Percentiles rank a stretch among this genome's conserved stretches.
Evolutionary conservation across 1,140 invertebrate species (phyloP).

Genomic region (Atopsyche davidsoni): DNA sequence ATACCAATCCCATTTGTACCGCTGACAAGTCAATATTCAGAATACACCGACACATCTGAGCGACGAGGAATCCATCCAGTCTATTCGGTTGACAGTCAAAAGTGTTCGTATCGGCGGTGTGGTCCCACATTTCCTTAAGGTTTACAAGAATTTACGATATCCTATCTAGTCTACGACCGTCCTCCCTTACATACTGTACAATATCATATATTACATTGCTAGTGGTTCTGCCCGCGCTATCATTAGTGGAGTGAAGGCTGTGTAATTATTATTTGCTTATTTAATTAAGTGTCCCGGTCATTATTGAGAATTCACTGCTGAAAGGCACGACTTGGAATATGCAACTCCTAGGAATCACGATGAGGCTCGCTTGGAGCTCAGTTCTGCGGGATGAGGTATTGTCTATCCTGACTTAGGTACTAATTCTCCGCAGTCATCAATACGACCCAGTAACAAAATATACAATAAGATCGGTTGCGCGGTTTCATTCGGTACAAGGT

Average conservation of each 20-base stretch:
- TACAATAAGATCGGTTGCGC: too few relatives aligned
- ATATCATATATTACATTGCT: slow-evolving; percentile 4
- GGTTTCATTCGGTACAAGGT: too few relatives aligned
- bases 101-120: slow-evolving; percentile 5
- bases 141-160: slow-evolving; percentile 7
- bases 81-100: slow-evolving; percentile 4
- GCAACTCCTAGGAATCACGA: too few relatives aligned
- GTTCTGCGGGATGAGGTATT: too few relatives aligned
- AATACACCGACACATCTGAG: too few relatives aligned
- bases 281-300: neutral
- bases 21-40: too few relatives aligned
- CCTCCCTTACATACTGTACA: neutral
- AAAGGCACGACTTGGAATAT: neutral
- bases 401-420: too few relatives aligned
- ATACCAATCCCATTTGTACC: slow-evolving; percentile 6
- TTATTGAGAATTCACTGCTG: neutral
- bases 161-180: neutral
- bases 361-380: too few relatives aligned
- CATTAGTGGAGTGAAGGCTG: neutral
- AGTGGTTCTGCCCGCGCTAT: neutral
- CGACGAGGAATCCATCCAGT: too few relatives aligned
- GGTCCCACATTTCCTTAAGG: slow-evolving; percentile 8
- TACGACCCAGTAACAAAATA: too few relatives aligned
- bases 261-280: neutral
- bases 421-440: too few relatives aligned